Conservation (phyloP, 2,888 invertebrate species). For the Meteorus cinctellus region DNA sequence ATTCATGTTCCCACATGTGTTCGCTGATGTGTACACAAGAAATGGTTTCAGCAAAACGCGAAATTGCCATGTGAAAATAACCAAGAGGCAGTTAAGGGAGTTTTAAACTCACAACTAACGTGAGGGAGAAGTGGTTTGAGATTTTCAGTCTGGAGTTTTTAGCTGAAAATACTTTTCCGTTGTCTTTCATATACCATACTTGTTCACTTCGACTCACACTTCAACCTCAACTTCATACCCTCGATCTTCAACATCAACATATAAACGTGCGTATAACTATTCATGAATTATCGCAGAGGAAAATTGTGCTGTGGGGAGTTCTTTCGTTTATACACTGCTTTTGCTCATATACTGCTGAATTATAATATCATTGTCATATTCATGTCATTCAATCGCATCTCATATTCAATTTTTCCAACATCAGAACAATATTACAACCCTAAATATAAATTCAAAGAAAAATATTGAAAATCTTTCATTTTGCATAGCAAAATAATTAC, state of each 20-base stretch:
- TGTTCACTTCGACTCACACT: not conserved
- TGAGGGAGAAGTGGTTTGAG: not conserved
- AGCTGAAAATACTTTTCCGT: not conserved
- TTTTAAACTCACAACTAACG: constrained; percentile 5
- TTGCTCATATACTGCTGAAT: too few species aligned
- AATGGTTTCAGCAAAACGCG: not conserved
- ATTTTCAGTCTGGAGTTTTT: constrained; percentile 16
- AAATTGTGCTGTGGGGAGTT: not conserved
- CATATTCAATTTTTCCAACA: too few species aligned
- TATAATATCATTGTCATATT: too few species aligned
- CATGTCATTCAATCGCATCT: too few species aligned
- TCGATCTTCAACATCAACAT: constrained; percentile 8
- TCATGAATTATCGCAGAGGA: not conserved
- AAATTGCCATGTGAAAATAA: constrained; percentile 22
- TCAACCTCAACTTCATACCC: not conserved
- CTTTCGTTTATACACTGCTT: not conserved
- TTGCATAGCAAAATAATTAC: too few species aligned
- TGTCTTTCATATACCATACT: not conserved
- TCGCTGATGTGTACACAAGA: constrained; percentile 7
- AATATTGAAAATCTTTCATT: too few species aligned
- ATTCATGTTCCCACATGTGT: not conserved
- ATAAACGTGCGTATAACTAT: not conserved
- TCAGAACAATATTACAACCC: too few species aligned
- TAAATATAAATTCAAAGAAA: too few species aligned
- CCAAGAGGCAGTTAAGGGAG: constrained; percentile 14